Evolutionary conservation across 1,140 invertebrate genomes (phyloP).

Genomic region (Mizuhopecten yessoensis): DNA sequence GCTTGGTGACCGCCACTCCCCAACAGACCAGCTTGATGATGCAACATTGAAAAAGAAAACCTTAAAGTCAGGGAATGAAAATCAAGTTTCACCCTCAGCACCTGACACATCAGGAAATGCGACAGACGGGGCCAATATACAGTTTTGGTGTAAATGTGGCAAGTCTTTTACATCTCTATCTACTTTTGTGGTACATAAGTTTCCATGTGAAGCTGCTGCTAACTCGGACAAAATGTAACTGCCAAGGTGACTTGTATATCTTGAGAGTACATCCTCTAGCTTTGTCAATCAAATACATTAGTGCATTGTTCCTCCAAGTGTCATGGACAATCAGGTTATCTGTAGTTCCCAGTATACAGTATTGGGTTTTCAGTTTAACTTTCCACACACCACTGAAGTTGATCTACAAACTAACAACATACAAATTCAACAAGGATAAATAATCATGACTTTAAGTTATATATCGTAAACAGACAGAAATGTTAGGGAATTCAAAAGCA

Average conservation of each 20-base stretch:
- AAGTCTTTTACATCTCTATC: neutral
- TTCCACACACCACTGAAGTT: too few species aligned
- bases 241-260: neutral
- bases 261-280: too few species aligned
- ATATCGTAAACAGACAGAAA: too few species aligned
- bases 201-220: neutral
- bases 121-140: neutral
- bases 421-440: too few species aligned
- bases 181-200: conserved; percentile 21
- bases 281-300: too few species aligned
- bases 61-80: neutral
- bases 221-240: neutral
- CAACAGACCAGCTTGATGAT: neutral
- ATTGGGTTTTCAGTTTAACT: too few species aligned
- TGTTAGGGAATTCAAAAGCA: too few species aligned
- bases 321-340: too few species aligned
- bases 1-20: neutral
- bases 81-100: neutral
- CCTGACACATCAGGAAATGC: neutral
- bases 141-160: conserved; percentile 16
- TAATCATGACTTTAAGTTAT: too few species aligned
- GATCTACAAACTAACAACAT: too few species aligned
- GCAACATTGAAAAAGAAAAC: neutral
- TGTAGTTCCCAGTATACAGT: too few species aligned
- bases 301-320: too few species aligned